Base-by-base conservation (phyloP, 2,113 vertebrate genomes). In the Hylia prasina region DNA sequence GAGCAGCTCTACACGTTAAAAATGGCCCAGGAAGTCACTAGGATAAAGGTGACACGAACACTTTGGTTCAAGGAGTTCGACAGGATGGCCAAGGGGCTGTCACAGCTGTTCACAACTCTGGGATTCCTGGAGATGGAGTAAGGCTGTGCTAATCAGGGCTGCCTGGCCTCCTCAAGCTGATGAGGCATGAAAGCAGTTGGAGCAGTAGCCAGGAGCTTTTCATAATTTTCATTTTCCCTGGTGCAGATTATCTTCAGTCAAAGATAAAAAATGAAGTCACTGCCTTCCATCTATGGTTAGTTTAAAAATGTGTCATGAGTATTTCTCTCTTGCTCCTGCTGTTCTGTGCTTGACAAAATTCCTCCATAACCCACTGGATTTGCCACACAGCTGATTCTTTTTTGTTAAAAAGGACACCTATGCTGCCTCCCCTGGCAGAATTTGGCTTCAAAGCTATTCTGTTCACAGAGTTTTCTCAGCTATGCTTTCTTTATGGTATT, bases 281-380 rank as follows among this genome's bases (percentile, higher is more conserved):
- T 56, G 51, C 44, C 72, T 96, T 89, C 72, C 37, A 12, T 77
- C 60, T 90, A 66, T 66, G 44, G 68, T 88, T 95, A 89, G 76
- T 75, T 94, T 71, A 40, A 93, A 96, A 94, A 90, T 37, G 39
- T 75, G 69, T 84, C 89, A 89, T 89, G 68, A 90, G 47, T 92
- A 76, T 81, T 90, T 92, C 78, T 95, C 20, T 64, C 61, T 89
- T 81, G 61, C 65, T 94, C 53, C 57, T 92, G 68, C 71, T 94
- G 72, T 92, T 93, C 61, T 82, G 64, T 56, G 40, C 61, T 94
- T 95, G 73, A 93, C 40, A 91, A 69, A 95, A 93, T 84, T 95
- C 53, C 87, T 89, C 69, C 0, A 0, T 89, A 86, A 91, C 40
- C 73, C 76, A 82, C 72, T 75, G 85, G 83, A 79, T 68, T 83